phyloP scores from a whole-genome alignment of 2,113 vertebrate species.

The Hyperopisus bebe region DNA sequence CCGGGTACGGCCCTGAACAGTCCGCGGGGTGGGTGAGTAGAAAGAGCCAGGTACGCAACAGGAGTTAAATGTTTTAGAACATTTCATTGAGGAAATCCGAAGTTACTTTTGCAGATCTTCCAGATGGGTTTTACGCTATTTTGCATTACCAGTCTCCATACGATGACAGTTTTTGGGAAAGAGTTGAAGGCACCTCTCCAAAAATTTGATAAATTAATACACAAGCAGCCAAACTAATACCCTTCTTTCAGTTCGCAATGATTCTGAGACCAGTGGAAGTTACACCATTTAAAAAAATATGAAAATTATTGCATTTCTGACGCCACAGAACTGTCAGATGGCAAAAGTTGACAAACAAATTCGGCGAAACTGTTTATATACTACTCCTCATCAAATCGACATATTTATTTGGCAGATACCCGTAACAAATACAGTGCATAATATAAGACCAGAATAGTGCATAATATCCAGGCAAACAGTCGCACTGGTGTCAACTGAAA shows the following conservation, averaged over 20 bases:
- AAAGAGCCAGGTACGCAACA: not conserved
- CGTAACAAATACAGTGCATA: not conserved
- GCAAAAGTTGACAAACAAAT: not conserved
- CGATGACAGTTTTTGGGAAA: not conserved
- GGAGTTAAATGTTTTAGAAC: not conserved
- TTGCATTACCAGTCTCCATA: not conserved
- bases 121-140: not conserved
- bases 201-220: not conserved
- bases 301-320: not conserved
- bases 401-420: not conserved
- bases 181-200: not conserved
- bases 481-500: not conserved
- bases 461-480: not conserved
- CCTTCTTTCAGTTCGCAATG: not conserved
- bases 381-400: not conserved
- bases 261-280: not conserved
- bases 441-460: no score
- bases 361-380: not conserved
- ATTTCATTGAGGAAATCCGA: not conserved
- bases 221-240: not conserved
- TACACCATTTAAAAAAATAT: not conserved
- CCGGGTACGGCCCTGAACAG: conserved; percentile 33
- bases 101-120: not conserved
- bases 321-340: not conserved
- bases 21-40: conserved; percentile 23